Base-by-base conservation (phyloP, 2,888 invertebrate species). In the Oscheius sp. region DNA sequence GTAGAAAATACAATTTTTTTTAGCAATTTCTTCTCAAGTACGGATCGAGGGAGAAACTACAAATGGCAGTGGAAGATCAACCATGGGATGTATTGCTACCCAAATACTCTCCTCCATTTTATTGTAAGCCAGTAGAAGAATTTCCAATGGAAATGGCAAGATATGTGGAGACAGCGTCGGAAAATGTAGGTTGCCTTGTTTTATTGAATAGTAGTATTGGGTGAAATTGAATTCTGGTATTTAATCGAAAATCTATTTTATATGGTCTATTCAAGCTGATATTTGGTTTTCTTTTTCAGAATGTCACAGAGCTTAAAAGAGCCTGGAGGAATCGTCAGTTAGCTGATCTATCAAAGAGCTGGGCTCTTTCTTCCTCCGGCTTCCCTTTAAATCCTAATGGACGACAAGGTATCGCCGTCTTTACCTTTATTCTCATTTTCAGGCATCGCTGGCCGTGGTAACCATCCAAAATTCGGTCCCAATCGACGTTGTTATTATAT, bases 321-420 rank as follows among this genome's bases (percentile, higher is more conserved):
- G 45, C 51, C 17, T 71, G 80, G 79, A 45, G 77, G 61, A 67
- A 72, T 65, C 51, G 81, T 6, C 82, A 82, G 41, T 63, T 78
- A 14, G 67, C 65, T 14, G 77, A 75, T 22, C 72, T 71, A 28
- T 64, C 68, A 24, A 73, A 30, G 22, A 67, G 22, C 28, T 73
- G 74, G 74, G 62, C 49, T 20, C 51, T 75, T 2, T 68, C 71
- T 3, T 70, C 80, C 0, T 71, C 72, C 28, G 84, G 84, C 8
- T 74, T 85, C 24, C 85, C 84, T 6, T 65, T 85, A 59, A 85
- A 85, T 74, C 85, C 85, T 5, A 71, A 70, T 54, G 80, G 80
- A 44, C 54, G 72, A 67, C 74, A 49, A 74, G 82, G 41, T 68
- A 72, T 41, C 17, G 36, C 6, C 45, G 14, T 6, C 12, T 47